Percentiles rank a stretch among this genome's conserved stretches.
Conservation (phyloP, 2,888 invertebrate species). For the Protophormia terraenovae region DNA sequence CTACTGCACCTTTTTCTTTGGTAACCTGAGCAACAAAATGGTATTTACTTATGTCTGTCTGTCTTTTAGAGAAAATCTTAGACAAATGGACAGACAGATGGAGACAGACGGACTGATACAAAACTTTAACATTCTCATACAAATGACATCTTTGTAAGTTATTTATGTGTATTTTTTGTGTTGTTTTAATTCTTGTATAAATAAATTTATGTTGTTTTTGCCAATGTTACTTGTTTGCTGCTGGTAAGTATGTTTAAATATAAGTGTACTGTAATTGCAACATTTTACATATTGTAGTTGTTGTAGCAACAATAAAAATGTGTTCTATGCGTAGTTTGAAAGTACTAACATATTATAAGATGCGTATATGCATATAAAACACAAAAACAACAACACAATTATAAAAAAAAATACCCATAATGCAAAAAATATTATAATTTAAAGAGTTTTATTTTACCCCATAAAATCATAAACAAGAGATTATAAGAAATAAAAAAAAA, state of each 20-base stretch:
- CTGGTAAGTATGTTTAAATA: neutral
- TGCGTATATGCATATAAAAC: constrained; percentile 11
- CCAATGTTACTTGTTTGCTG: constrained; percentile 42
- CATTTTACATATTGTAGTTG: neutral
- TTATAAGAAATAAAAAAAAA: no score
- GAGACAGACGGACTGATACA: constrained; percentile 6
- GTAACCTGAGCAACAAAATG: constrained; percentile 57
- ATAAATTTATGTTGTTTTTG: neutral
- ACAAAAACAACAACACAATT: neutral
- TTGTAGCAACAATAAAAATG: no score
- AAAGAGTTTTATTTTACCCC: no score
- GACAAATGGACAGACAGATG: neutral
- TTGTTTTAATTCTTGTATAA: constrained; percentile 26
- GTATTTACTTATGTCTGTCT: neutral
- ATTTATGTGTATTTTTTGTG: constrained; percentile 63
- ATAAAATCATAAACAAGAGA: no score
- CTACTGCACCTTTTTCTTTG: constrained; percentile 66
- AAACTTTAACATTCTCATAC: constrained; percentile 47
- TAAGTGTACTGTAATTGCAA: neutral
- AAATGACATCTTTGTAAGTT: constrained; percentile 64
- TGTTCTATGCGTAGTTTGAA: constrained; percentile 12
- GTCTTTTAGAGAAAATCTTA: neutral
- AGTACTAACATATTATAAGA: neutral
- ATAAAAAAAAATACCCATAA: neutral
- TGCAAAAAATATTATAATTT: neutral